Evolutionary conservation across 64 coral and sea anemone species (phyloP).

Genomic region (Stylophora pistillata): DNA sequence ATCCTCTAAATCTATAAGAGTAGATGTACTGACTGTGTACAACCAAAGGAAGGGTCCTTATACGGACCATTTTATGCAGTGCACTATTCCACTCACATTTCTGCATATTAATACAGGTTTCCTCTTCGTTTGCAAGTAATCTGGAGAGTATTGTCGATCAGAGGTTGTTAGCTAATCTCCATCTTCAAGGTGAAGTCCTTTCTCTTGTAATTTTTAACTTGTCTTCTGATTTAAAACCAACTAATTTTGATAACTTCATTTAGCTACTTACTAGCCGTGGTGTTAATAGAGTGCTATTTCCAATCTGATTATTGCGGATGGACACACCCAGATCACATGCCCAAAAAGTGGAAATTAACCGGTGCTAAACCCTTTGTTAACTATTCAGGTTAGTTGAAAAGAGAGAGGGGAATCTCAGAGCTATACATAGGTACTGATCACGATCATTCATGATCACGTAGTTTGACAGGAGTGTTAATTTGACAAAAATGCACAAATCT

Average conservation of each 20-base stretch:
- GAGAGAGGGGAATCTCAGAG: not conserved
- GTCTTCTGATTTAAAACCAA: not conserved
- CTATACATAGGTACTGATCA: not conserved
- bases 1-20: too few species aligned
- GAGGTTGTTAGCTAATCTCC: not conserved
- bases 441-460: not conserved
- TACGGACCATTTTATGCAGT: too few species aligned
- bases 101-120: too few species aligned
- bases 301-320: not conserved
- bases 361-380: not conserved
- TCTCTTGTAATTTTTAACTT: not conserved
- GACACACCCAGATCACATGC: not conserved
- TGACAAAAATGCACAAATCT: not conserved
- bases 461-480: not conserved
- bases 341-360: not conserved
- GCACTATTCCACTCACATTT: too few species aligned
- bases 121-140: too few species aligned
- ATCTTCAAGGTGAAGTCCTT: not conserved
- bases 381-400: not conserved
- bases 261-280: not conserved
- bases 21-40: too few species aligned
- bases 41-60: not conserved
- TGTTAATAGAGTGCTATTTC: not conserved
- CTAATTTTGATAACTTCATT: not conserved
- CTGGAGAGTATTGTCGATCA: not conserved